Base-by-base conservation (phyloP, 2,797 vertebrate species). In the Malacoctenus gilli region DNA sequence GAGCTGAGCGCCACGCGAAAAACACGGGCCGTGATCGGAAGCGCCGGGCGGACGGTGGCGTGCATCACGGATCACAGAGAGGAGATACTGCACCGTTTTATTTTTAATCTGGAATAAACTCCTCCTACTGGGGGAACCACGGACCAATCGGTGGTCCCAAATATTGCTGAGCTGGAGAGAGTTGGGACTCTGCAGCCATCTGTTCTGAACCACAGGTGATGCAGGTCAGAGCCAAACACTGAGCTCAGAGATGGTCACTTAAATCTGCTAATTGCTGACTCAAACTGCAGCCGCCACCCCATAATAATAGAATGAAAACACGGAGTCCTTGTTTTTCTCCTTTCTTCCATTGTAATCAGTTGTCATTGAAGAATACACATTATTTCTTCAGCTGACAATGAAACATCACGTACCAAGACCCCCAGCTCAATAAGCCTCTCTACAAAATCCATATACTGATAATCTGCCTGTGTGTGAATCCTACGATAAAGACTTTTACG, bases 161-260 rank as follows among this genome's bases (percentile, higher is more conserved):
- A 84, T 83, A 66, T 22, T 80, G 83, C 85, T 83, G 82, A 86
- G 72, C 77, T 77, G 52, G 52, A 47, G 20, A 68, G 55, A 51
- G 72, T 61, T 68, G 37, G 56, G 67, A 71, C 34, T 75, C 58
- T 72, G 79, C 71, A 30, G 79, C 89, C 90, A 92, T 92, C 90
- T 91, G 89, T 18, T 72, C 55, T 46, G 23, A 69, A 85, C 80
- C 74, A 18, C 77, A 83, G 80, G 87, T 82, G 83, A 84, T 36
- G 11, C 0, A 16, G 7, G 52, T 41, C 41, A 9, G 41, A 74
- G 80, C 86, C 86, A 84, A 84, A 84, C 54, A 5, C 53, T 58
- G 62, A 79, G 64, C 72, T 74, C 71, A 59, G 36, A 8, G 19
- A 41, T n/a, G 21, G 32, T 0, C 37, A 50, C 57, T 54, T 25